Evolutionary conservation across 1,140 invertebrate species (phyloP), one percentile per base, ranked within the genome.

Genomic region (Dryas iulia): DNA sequence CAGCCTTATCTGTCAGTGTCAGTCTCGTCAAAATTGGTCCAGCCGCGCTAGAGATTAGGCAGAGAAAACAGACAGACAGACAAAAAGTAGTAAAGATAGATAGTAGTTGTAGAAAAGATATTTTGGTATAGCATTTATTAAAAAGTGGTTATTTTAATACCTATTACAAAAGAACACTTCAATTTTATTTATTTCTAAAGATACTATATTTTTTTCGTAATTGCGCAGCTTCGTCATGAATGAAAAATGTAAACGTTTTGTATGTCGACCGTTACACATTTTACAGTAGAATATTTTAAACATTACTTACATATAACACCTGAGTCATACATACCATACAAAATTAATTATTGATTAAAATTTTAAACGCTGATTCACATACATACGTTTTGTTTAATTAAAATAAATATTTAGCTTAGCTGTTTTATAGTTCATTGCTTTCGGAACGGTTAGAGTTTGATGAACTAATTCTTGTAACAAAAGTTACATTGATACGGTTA

Each of bases 311-410:
- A 28, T 59, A 26, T 24, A 26, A 59, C 11, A 35, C 23, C 30
- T 66, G 65, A 66, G 35, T 66, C 65, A 66, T 25, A 28, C 65
- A 66, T 25, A 28, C 35, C 7, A 14, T 59, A 59, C 39, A 66
- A 66, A 66, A 59, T 66, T 53, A 59, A 66, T 66, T 58, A 57
- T 65, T 60, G 56, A 53, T 53, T 23, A 59, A 26, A 14, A 33
- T 58, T 53, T 59, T 7, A 47, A 66, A 58, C 24, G 31, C 31
- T 66, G 33, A 63, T 14, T 63, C 62, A 64, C 52, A n/a, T 21
- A 54, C 23, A 26, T 21, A 26, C 5, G n/a, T 56, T 56, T 47
- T 47, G 39, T 21, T 47, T 47, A 47, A 47, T 18, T 47, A 47
- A 47, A 47, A 47, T 47, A 21, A 47, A 47, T 1, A 47, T 47